Base-by-base conservation (phyloP, 2,113 vertebrate genomes). In the Cynopterus brachyotis region DNA sequence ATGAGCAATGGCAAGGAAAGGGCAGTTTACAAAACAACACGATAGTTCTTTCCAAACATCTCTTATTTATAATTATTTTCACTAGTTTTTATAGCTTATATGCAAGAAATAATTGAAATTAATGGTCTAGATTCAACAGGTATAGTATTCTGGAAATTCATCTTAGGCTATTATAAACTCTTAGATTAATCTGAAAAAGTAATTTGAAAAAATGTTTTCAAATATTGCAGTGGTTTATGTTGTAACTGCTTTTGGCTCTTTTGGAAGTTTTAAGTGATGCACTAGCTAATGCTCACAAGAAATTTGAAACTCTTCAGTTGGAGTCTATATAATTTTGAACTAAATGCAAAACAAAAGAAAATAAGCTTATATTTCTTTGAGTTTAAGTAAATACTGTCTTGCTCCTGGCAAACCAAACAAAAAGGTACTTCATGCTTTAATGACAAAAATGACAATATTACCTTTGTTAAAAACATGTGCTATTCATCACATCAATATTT, bases 181-280 rank as follows among this genome's bases (percentile, higher is more conserved):
- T 60, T 95, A 83, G 80, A 15, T 88, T 94, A 19, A 11, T 75
- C 50, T 94, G n/a, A 53, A 70, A 90, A 88, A 40, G 17, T 70
- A 78, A 80, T 95, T 94, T 97, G 64, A 72, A 67, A 91, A 92
- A 35, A 72, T 62, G 6, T 59, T 94, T 89, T 95, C 16, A 89
- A 26, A 59, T 67, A 84, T 60, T 78, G 37, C 17, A 19, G 66
- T 89, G 19, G 15, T 93, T 93, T 94, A 30, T n/a, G 60, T 40
- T 76, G 47, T 83, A 81, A 82, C 32, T 75, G 45, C 83, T 85
- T 93, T 91, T 53, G 55, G 22, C n/a, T 37, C 82, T 92, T 95
- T 32, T 1, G 35, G 37, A 90, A 32, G 11, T 89, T 67, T 90
- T 73, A 78, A 82, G 3, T 69, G 40, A 45, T 50, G 9, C 13